Base-by-base conservation (phyloP, 2,888 invertebrate genomes). In the Nomada ruficornis region DNA sequence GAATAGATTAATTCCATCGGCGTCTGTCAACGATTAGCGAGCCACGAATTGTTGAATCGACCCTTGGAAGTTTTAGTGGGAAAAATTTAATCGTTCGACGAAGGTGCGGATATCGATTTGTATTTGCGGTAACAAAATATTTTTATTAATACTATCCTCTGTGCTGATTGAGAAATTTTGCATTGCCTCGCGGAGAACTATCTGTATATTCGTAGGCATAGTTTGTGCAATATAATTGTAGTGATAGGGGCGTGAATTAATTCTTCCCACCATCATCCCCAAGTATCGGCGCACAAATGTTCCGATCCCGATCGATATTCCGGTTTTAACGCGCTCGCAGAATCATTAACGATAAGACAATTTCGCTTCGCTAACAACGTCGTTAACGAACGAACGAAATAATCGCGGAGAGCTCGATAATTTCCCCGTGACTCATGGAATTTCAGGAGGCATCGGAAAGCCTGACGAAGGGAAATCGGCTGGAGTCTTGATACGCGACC, bases 291-390 rank as follows among this genome's bases (percentile, higher is more conserved):
- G 9, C 15, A 15, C 18, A 47, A 15, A 1, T n/a, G 26, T 7
- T 50, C 7, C 36, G 20, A 72, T 42, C 55, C 23, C n/a, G 26
- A 15, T 52, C 64, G 42, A 64, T 26, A 36, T 26, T 70, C 62
- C 59, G 47, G 1, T 47, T 62, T 26, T 42, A 26, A 77, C 36
- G 29, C 55, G 71, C 52, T 11, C 67, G 23, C 52, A 18, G 20
- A 80, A 74, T 74, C 59, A 68, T 79, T 77, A 79, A 77, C 55
- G 73, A 71, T 75, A 78, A 86, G 77, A 86, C 72, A 82, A 79
- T 81, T 81, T 50, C 44, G 64, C 60, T 60, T 77, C 64, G 77
- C 77, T 83, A 83, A 74, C 79, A 74, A 75, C 62, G 69, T 42
- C 68, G 67, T 81, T 85, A 85, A 85, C 68, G 77, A 79, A 81